Percentiles rank a stretch among this genome's conserved stretches.
Conservation (phyloP, 1,140 invertebrate species). For the Macrotrachela quadricornifera region DNA sequence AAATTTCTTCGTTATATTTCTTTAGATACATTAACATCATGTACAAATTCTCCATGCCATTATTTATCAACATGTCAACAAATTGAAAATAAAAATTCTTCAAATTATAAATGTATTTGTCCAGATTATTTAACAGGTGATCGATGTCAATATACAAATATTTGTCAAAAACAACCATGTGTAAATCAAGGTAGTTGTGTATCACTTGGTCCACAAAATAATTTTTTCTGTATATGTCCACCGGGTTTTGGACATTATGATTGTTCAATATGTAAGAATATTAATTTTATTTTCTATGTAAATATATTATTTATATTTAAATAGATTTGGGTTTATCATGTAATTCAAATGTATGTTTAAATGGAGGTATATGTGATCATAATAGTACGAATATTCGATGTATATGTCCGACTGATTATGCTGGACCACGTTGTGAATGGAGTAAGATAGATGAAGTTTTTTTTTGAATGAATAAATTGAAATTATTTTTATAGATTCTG, state of each 20-base stretch:
- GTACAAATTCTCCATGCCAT: constrained; percentile 1
- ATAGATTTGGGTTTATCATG: constrained; percentile 31
- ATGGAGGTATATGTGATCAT: constrained; percentile 9
- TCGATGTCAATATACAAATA: constrained; percentile 35
- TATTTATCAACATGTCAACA: constrained; percentile 22
- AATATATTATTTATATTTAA: no score
- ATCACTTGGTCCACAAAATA: neutral
- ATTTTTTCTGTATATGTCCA: no score
- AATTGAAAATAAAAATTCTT: constrained; percentile 66
- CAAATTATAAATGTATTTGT: constrained; percentile 31
- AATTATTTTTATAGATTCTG: constrained; percentile 23
- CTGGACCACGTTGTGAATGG: constrained; percentile 20
- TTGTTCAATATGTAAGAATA: no score
- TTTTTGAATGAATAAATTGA: neutral
- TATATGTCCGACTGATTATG: constrained; percentile 1
- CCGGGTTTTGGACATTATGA: no score
- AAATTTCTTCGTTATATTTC: no score
- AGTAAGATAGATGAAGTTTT: neutral
- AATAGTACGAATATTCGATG: constrained; percentile 1
- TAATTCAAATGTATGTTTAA: constrained; percentile 39
- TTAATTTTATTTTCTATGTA: no score
- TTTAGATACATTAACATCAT: no score
- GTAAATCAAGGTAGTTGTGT: constrained; percentile 41
- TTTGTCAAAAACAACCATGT: constrained; percentile 50
- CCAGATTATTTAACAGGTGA: constrained; percentile 1